Percentiles rank a stretch among this genome's conserved stretches.
Evolutionary conservation across 2,797 vertebrate species (phyloP).

Genomic region (Simalia tracyae): DNA sequence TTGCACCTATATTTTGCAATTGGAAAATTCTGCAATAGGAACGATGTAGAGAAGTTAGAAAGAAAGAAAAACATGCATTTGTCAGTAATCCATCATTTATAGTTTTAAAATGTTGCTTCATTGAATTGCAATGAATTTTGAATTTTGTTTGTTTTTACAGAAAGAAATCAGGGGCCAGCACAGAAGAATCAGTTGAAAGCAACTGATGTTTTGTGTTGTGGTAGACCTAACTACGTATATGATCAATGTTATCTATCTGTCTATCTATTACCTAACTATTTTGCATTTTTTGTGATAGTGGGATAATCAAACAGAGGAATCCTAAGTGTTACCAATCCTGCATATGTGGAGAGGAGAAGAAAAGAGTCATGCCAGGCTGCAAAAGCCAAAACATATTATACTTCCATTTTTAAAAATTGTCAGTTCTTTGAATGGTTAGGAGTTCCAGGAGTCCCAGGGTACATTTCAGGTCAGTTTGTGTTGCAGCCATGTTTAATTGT

Average conservation of each 20-base stretch:
- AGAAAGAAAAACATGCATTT: not conserved
- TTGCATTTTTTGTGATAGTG: not conserved
- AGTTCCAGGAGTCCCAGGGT: not conserved
- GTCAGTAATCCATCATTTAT: not conserved
- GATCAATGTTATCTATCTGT: not conserved
- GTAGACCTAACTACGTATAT: not conserved
- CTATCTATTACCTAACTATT: not conserved
- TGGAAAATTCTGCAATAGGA: not conserved
- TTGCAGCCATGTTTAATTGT: not conserved
- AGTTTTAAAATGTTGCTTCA: not conserved
- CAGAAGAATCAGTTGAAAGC: not conserved
- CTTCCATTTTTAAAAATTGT: not conserved
- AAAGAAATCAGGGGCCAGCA: not conserved
- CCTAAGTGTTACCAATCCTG: not conserved
- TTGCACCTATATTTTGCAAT: not conserved
- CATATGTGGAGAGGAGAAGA: not conserved
- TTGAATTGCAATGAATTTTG: not conserved
- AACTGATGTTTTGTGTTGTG: not conserved
- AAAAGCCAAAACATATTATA: not conserved
- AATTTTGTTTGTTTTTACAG: not conserved
- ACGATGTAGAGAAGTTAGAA: not conserved
- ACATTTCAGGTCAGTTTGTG: not conserved
- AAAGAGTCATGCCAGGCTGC: not conserved
- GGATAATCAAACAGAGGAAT: not conserved
- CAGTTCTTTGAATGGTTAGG: not conserved